Evolutionary conservation across 92 coral and sea anemone genomes (phyloP).

Genomic region (Pocillopora grandis): DNA sequence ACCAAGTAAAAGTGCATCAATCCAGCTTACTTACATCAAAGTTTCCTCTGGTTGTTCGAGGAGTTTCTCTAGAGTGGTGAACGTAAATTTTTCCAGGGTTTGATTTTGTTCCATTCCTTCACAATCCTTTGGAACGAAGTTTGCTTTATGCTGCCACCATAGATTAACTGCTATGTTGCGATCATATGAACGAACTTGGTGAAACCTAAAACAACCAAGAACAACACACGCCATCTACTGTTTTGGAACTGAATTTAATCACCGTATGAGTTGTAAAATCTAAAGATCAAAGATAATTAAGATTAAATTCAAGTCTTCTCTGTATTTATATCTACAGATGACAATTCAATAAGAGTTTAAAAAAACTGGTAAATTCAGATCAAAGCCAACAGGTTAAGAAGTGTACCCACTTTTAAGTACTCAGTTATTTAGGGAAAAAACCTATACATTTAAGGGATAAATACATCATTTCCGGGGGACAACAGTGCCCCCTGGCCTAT

Average conservation of each 20-base stretch:
- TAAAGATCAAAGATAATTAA: no score
- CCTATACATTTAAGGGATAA: no score
- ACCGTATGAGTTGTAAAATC: not conserved
- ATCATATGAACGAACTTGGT: constrained; percentile 91
- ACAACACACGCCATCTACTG: not conserved
- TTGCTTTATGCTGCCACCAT: constrained; percentile 72
- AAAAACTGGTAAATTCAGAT: no score
- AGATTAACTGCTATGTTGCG: constrained; percentile 94
- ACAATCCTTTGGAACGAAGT: constrained; percentile 77
- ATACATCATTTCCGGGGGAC: no score
- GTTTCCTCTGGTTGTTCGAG: constrained; percentile 29
- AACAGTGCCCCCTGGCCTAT: no score
- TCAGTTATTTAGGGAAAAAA: no score
- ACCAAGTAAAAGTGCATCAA: not conserved
- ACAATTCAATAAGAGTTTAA: no score
- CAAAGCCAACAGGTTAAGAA: no score
- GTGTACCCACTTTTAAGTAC: no score
- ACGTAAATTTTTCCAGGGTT: constrained; percentile 73
- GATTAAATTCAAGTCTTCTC: no score
- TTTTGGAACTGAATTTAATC: not conserved
- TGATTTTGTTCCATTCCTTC: constrained; percentile 56
- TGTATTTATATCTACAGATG: no score
- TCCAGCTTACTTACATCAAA: constrained; percentile 61
- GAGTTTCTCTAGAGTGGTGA: constrained; percentile 37
- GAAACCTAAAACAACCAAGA: constrained; percentile 62